A percentile compares a stretch with the other conserved stretches of the same genome.
These are phyloP conservation scores for Darevskia mixta DNA, from an alignment of 2,797 vertebrate genomes.

Conservation along the genomic window DNA sequence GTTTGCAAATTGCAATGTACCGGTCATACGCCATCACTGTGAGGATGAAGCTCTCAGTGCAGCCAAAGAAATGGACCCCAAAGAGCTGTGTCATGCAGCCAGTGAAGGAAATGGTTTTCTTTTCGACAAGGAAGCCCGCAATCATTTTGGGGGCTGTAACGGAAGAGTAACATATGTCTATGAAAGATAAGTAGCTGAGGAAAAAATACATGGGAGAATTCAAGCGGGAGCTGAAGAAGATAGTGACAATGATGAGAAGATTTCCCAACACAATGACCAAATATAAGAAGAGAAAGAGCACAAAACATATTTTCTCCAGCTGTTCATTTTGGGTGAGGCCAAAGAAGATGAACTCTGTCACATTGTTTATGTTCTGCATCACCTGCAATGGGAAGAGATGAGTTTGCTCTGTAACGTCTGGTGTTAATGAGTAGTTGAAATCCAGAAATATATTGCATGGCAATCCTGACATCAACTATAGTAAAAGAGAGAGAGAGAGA, in stretches of 20 bases:
- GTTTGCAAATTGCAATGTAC: slow-evolving; percentile 58
- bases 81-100: slow-evolving; percentile 45
- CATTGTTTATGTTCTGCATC: neutral
- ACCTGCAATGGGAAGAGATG: neutral
- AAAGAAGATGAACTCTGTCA: neutral
- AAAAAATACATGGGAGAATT: slow-evolving; percentile 66
- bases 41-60: slow-evolving; percentile 47
- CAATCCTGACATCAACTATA: too few relatives aligned
- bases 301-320: neutral
- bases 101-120: neutral
- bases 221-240: slow-evolving; percentile 31
- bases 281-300: slow-evolving; percentile 12
- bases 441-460: neutral
- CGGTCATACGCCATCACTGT: slow-evolving; percentile 46
- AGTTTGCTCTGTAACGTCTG: too few relatives aligned
- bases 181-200: slow-evolving; percentile 52
- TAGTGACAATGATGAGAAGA: slow-evolving; percentile 32
- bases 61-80: slow-evolving; percentile 29
- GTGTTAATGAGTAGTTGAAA: neutral
- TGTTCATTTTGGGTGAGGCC: neutral
- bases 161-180: slow-evolving; percentile 53
- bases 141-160: neutral
- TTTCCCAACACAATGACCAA: slow-evolving; percentile 29
- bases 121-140: neutral
- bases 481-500: too few relatives aligned